phyloP scores from a whole-genome alignment of 2,113 vertebrate species.

The Labeo catla region DNA sequence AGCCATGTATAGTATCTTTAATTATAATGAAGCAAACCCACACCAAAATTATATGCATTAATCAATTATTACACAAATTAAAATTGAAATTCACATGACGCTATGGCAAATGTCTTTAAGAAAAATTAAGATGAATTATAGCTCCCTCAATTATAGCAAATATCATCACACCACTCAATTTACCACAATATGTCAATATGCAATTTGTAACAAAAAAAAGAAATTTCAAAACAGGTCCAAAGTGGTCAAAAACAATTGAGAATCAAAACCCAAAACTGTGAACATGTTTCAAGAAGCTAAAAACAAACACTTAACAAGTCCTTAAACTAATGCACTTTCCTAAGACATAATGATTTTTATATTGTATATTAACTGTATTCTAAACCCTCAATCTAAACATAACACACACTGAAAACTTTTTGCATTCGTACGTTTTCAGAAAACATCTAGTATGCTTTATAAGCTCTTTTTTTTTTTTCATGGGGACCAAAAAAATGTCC shows the following conservation, averaged over 20 bases:
- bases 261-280: neutral
- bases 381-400: neutral
- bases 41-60: neutral
- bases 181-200: neutral
- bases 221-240: neutral
- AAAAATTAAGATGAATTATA: neutral
- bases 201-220: neutral
- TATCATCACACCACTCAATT: neutral
- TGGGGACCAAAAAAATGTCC: neutral
- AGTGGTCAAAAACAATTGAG: too few relatives aligned
- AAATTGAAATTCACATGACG: neutral
- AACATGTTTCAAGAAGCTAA: neutral
- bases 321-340: neutral
- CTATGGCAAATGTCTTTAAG: neutral
- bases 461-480: neutral
- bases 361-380: neutral
- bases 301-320: neutral
- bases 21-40: neutral
- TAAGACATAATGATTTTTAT: neutral
- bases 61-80: neutral
- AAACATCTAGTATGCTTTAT: neutral
- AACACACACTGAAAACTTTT: neutral
- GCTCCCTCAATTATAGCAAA: neutral
- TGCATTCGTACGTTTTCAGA: neutral
- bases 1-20: neutral